A percentile compares a stretch with the other conserved stretches of the same genome.
Conservation (phyloP, 2,888 invertebrate species). For the Aricia artaxerxes region DNA sequence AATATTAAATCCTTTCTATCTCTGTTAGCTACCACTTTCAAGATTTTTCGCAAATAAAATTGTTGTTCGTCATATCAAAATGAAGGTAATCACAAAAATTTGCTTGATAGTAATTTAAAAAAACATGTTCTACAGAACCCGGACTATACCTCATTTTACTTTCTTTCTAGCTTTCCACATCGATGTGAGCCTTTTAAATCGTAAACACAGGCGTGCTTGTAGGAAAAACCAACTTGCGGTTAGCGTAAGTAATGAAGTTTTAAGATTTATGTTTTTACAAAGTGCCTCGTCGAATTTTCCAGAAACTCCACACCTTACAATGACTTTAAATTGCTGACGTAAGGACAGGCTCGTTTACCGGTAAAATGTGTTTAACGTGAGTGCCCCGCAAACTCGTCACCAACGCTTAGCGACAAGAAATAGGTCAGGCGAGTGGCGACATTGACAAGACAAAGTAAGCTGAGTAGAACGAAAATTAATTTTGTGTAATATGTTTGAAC, state of each 20-base stretch:
- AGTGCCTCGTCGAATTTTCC: slow-evolving; percentile 46
- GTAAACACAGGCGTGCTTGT: slow-evolving; percentile 65
- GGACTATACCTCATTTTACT: too few relatives aligned
- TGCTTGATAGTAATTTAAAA: too few relatives aligned
- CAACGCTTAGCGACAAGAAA: too few relatives aligned
- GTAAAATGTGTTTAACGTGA: neutral
- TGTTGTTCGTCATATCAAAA: too few relatives aligned
- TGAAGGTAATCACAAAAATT: too few relatives aligned
- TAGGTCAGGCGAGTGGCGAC: too few relatives aligned
- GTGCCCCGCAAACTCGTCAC: too few relatives aligned
- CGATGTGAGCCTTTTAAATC: slow-evolving; percentile 66
- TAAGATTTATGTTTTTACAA: slow-evolving; percentile 64
- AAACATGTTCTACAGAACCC: too few relatives aligned
- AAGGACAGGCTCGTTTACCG: neutral
- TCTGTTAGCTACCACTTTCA: too few relatives aligned
- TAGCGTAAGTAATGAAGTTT: slow-evolving; percentile 66
- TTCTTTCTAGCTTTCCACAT: neutral
- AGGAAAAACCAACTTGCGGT: slow-evolving; percentile 61
- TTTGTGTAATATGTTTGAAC: neutral
- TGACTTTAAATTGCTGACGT: neutral
- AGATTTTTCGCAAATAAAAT: too few relatives aligned
- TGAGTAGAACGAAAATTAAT: neutral
- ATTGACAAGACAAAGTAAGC: neutral
- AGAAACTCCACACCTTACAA: slow-evolving; percentile 40
- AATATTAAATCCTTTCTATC: too few relatives aligned